Evolutionary conservation across 2,113 vertebrate species (phyloP), one percentile per base, ranked within the genome.

Genomic region (Bostrychus sinensis): DNA sequence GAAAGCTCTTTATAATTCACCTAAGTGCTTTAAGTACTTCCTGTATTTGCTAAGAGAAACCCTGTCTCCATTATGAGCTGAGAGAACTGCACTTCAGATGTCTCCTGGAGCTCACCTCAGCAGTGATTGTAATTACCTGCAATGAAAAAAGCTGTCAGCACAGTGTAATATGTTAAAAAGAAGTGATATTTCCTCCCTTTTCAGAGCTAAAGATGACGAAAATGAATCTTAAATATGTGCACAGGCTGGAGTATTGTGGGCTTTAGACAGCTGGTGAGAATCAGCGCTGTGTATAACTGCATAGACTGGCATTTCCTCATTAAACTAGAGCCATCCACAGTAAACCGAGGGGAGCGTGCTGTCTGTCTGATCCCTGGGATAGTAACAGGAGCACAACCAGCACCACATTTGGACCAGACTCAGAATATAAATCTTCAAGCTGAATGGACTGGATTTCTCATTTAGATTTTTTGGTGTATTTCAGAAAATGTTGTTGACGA

Each of bases 21-120:
- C 45, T 59, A 85, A 82, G 75, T 51, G 45, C 63, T 68, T 38
- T 68, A 59, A 75, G 36, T 22, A 48, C 70, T 83, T 88, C 84
- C 84, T 39, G 66, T 65, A 59, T 66, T 78, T 26, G 22, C 22
- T 23, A 39, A 61, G 62, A 60, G 66, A 32, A 43, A 36, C 73
- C 41, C 22, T 48, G 45, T 56, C 30, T 83, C 70, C 57, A 57
- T 82, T 71, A n/a, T n/a, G n/a, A n/a, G n/a, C n/a, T n/a, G n/a
- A n/a, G n/a, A n/a, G n/a, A n/a, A 25, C 22, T 10, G 45, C 45
- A 14, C 45, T 48, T 48, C 45, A 25, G 4, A 2, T 48, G 45
- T 48, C 45, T 48, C n/a, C 22, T 7, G 22, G 12, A 48, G 22
- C 22, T 48, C 45, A 16, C 20, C 22, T n/a, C 20, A 16, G 11